Conservation (phyloP, 1,140 invertebrate species). For the Idris sp. region DNA sequence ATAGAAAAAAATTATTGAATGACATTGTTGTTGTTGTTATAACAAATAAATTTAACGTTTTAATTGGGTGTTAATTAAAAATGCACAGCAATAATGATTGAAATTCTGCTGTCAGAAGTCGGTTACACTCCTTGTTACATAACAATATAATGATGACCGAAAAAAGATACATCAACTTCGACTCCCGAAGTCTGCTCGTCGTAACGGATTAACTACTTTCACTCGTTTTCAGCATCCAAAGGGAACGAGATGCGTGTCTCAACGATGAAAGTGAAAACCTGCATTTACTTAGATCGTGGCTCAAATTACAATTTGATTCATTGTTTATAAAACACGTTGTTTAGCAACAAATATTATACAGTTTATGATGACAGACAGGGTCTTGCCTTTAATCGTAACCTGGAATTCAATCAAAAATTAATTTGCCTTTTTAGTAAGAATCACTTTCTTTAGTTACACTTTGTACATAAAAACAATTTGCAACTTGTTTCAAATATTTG, state of each 20-base stretch:
- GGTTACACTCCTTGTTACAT: too few relatives aligned
- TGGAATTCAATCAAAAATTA: slow-evolving; percentile 15
- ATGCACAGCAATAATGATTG: too few relatives aligned
- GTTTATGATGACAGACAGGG: slow-evolving; percentile 13
- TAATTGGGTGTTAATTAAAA: too few relatives aligned
- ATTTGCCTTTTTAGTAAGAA: neutral
- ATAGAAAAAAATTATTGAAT: too few relatives aligned
- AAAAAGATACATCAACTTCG: slow-evolving; percentile 51
- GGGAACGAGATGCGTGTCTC: slow-evolving; percentile 36
- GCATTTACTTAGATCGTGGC: slow-evolving; percentile 39
- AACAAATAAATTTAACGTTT: too few relatives aligned
- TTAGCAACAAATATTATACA: slow-evolving; percentile 18
- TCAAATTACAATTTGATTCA: slow-evolving; percentile 39
- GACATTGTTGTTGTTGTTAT: too few relatives aligned
- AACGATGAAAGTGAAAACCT: slow-evolving; percentile 59
- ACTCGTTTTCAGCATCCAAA: slow-evolving; percentile 52
- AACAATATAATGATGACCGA: slow-evolving; percentile 48
- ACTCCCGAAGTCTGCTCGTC: slow-evolving; percentile 35
- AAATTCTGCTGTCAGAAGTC: too few relatives aligned
- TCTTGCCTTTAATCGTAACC: slow-evolving; percentile 14
- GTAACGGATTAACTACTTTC: slow-evolving; percentile 56
- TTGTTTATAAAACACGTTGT: slow-evolving; percentile 43
- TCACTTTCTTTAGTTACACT: too few relatives aligned
- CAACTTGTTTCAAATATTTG: too few relatives aligned
- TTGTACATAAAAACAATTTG: too few relatives aligned